Evolutionary conservation across 2,888 invertebrate genomes (phyloP).

Genomic region (Melanostoma scalare): DNA sequence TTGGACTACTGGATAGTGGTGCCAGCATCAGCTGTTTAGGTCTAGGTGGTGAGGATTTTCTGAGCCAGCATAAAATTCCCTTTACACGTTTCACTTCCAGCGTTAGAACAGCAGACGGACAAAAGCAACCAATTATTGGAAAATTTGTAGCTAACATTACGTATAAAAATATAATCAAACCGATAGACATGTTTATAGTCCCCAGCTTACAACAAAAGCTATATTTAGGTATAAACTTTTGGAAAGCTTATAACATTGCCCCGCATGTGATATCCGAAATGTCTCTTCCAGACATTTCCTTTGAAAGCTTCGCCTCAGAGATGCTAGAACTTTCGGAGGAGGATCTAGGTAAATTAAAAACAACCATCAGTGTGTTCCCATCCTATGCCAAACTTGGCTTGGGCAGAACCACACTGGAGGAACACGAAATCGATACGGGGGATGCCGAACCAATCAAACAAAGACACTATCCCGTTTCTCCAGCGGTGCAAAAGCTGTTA

Average conservation of each 20-base stretch:
- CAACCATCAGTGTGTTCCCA: not conserved
- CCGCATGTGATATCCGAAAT: slow-evolving; percentile 14
- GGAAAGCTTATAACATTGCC: slow-evolving; percentile 38
- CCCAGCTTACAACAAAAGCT: not conserved
- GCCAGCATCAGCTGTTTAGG: slow-evolving; percentile 1
- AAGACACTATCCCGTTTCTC: too few relatives aligned
- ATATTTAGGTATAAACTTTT: slow-evolving; percentile 62
- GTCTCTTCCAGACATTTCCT: too few relatives aligned
- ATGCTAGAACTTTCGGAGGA: slow-evolving; percentile 1
- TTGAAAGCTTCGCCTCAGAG: too few relatives aligned
- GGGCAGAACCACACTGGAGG: not conserved
- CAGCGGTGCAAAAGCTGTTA: too few relatives aligned
- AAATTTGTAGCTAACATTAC: not conserved
- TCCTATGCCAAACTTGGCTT: too few relatives aligned
- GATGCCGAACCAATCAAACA: too few relatives aligned
- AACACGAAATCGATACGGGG: too few relatives aligned
- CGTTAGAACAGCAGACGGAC: slow-evolving; percentile 14
- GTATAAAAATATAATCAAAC: not conserved
- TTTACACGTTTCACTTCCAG: not conserved
- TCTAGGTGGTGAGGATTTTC: not conserved
- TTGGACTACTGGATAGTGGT: slow-evolving; percentile 9
- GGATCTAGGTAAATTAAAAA: too few relatives aligned
- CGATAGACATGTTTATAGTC: not conserved
- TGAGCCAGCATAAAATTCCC: not conserved
- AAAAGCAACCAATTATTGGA: not conserved